Evolutionary conservation across 2,888 invertebrate genomes (phyloP), one percentile per base, ranked within the genome.

Genomic region (Eupithecia inturbata): DNA sequence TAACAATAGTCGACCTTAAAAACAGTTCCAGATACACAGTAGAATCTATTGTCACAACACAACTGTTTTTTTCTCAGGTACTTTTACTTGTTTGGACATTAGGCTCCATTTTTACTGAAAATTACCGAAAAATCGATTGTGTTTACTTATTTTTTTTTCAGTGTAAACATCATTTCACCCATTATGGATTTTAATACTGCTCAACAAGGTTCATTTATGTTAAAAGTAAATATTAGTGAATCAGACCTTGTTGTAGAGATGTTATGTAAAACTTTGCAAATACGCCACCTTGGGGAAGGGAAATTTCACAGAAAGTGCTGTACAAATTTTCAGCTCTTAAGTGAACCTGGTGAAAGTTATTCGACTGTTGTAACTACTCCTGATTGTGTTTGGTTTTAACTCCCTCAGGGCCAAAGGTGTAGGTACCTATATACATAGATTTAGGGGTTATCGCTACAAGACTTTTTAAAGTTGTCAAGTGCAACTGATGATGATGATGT

Each of bases 261-360:
- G 90, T 90, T 89, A 87, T 89, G 88, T 87, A 87, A 85, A 92
- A 92, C 88, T 93, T 92, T 83, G 86, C 83, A 87, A 88, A 87
- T 89, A 88, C 86, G 83, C 85, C 81, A 85, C 90, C 86, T 84
- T 84, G 81, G 85, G 85, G 89, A 86, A 84, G 85, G 86, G 84
- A 86, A 88, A 91, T 90, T 89, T 86, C 82, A 79, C 82, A 82
- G 83, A 87, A 89, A 88, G 86, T 87, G 84, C 80, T 83, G 83
- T 77, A 78, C 78, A 79, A 88, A 86, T 82, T 87, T 87, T 80
- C 80, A 81, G 71, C 77, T 75, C 80, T 81, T 82, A 80, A 80
- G 82, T 82, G 77, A 68, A 74, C 71, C 66, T 69, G 66, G 33
- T 16, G 45, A 66, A 60, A 66, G 53, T 33, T 67, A 53, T 64